Percentiles rank a stretch among this genome's conserved stretches.
phyloP scores from a whole-genome alignment of 2,888 invertebrate genomes.

The Nysson spinosus region DNA sequence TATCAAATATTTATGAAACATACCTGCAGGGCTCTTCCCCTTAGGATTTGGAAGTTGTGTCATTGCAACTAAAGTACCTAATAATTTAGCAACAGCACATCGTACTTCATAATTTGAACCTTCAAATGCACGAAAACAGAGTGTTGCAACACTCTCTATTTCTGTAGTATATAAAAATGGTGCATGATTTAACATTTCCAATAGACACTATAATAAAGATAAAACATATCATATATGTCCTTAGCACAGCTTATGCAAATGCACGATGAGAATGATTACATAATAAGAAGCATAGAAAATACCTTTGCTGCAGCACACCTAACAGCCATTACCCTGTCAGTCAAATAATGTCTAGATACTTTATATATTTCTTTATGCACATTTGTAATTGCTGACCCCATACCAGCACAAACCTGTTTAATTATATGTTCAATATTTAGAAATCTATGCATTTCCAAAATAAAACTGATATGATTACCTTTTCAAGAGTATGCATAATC shows the following conservation, averaged over 20 bases:
- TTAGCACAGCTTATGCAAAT: neutral
- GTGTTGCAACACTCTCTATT: conserved; percentile 92
- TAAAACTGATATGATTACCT: conserved; percentile 80
- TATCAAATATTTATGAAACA: neutral
- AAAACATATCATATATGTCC: conserved; percentile 11
- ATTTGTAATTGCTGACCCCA: conserved; percentile 94
- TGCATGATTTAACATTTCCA: conserved; percentile 93
- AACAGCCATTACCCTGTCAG: conserved; percentile 95
- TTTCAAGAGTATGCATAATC: conserved; percentile 97
- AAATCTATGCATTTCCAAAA: neutral
- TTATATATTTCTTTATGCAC: conserved; percentile 94
- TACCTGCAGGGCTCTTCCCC: conserved; percentile 78
- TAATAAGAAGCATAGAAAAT: conserved; percentile 34
- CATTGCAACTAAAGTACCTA: conserved; percentile 92
- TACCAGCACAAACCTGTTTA: conserved; percentile 89
- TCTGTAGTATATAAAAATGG: conserved; percentile 92
- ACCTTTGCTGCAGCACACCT: conserved; percentile 93
- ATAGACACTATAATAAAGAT: conserved; percentile 83
- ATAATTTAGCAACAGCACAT: conserved; percentile 93
- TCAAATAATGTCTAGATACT: conserved; percentile 90
- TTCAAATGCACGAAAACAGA: conserved; percentile 95
- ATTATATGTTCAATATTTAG: neutral
- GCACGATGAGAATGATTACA: neutral
- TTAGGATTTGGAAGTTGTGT: conserved; percentile 85
- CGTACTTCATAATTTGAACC: conserved; percentile 95